These are phyloP conservation scores for Micromys minutus DNA, from an alignment of 2,113 vertebrate species.

Conservation along the genomic window DNA sequence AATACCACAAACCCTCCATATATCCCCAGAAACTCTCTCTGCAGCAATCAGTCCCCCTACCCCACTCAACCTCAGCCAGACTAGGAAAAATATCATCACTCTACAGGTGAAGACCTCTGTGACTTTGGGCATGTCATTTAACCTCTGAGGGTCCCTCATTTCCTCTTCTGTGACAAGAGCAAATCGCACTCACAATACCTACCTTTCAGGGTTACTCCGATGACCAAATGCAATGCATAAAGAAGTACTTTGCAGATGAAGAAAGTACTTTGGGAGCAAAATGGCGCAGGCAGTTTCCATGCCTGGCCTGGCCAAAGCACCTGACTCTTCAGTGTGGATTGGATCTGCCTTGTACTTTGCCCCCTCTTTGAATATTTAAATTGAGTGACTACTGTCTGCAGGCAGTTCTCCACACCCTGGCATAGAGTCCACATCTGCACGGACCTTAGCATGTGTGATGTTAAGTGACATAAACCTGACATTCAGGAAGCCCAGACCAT, in stretches of 20 bases:
- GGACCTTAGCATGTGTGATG: neutral
- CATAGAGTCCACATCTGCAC: neutral
- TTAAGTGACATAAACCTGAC: neutral
- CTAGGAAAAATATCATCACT: neutral
- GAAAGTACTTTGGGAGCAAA: neutral
- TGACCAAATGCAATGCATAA: neutral
- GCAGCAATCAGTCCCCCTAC: neutral
- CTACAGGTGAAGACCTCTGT: neutral
- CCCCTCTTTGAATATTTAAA: neutral
- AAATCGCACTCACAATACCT: neutral
- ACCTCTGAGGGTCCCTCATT: neutral
- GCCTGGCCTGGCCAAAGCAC: neutral
- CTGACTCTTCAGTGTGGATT: rapidly evolving
- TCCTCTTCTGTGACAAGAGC: neutral
- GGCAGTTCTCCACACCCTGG: neutral
- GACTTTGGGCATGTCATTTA: neutral
- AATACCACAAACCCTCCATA: neutral
- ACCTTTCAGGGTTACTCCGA: neutral
- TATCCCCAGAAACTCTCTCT: neutral
- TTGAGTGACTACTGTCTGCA: neutral
- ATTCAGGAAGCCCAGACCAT: neutral
- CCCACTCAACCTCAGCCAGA: neutral
- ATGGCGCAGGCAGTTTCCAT: neutral
- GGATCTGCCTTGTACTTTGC: neutral
- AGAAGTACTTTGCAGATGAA: neutral